Conservation (phyloP, 1,140 invertebrate species). For the Drosophila auraria region DNA sequence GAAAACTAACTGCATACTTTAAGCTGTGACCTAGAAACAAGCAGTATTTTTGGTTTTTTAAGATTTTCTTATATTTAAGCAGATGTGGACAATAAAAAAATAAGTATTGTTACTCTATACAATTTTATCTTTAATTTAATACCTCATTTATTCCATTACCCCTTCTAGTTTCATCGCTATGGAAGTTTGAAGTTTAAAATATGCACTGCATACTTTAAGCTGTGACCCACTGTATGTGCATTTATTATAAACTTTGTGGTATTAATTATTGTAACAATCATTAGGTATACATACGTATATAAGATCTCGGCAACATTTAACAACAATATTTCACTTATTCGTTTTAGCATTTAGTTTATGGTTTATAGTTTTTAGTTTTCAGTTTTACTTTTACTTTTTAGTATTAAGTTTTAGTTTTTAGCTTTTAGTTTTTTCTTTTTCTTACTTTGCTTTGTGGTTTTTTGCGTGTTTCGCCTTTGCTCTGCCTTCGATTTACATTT, state of each 20-base stretch:
- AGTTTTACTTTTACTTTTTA: constrained; percentile 9
- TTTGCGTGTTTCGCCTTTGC: constrained; percentile 37
- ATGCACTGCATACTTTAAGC: too few species aligned
- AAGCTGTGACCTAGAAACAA: too few species aligned
- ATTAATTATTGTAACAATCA: constrained; percentile 61
- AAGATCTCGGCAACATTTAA: constrained; percentile 64
- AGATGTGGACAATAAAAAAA: too few species aligned
- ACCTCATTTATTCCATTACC: too few species aligned
- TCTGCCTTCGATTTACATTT: constrained; percentile 42
- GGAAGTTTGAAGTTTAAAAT: too few species aligned
- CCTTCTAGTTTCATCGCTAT: too few species aligned
- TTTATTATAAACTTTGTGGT: constrained; percentile 35
- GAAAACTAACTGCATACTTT: too few species aligned
- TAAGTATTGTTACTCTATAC: too few species aligned
- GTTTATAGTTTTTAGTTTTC: constrained; percentile 1
- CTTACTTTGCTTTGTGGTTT: constrained; percentile 20
- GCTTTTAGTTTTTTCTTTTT: constrained; percentile 38
- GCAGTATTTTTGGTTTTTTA: too few species aligned
- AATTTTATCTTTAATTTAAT: too few species aligned
- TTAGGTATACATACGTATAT: constrained; percentile 60
- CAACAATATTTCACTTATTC: constrained; percentile 55
- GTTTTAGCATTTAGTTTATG: constrained; percentile 36
- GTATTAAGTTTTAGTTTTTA: constrained; percentile 4
- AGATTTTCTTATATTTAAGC: too few species aligned
- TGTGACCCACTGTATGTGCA: too few species aligned